phyloP scores from a whole-genome alignment of 1,140 invertebrate species.

The Sminthurides bifidus region DNA sequence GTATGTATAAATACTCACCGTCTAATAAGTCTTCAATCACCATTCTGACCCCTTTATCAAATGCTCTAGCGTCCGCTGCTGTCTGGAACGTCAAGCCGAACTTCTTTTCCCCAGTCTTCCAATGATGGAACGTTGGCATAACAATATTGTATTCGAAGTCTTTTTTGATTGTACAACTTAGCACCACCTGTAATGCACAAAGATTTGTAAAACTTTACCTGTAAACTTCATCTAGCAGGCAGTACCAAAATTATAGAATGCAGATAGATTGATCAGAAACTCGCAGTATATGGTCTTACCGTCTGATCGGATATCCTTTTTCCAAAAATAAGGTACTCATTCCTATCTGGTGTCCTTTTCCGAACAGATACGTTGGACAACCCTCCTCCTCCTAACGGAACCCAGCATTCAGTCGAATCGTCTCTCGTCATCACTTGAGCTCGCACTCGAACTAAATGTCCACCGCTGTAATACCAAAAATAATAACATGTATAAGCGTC shows the following conservation, averaged over 20 bases:
- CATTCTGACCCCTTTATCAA: conserved; percentile 79
- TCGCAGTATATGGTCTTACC: conserved; percentile 46
- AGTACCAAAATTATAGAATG: background rate
- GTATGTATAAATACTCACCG: conserved; percentile 36
- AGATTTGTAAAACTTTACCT: background rate
- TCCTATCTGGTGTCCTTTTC: conserved; percentile 49
- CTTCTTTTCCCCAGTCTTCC: conserved; percentile 86
- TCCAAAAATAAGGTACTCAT: conserved; percentile 83
- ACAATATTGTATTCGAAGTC: conserved; percentile 96
- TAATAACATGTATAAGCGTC: conserved; percentile 2
- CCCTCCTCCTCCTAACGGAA: conserved; percentile 52
- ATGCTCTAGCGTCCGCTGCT: conserved; percentile 81
- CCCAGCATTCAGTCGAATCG: conserved; percentile 91
- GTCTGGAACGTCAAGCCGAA: conserved; percentile 59
- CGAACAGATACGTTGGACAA: conserved; percentile 78
- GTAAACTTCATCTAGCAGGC: background rate
- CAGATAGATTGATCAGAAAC: background rate
- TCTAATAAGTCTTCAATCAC: conserved; percentile 82
- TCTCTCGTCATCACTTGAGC: conserved; percentile 97
- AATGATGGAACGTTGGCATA: conserved; percentile 96
- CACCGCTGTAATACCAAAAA: conserved; percentile 49
- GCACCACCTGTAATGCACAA: conserved; percentile 56
- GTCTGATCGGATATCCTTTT: conserved; percentile 80
- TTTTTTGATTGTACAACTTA: conserved; percentile 88
- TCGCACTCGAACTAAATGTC: conserved; percentile 85